Conservation (phyloP, 2,888 invertebrate species). For the Yponomeuta evonymella region DNA sequence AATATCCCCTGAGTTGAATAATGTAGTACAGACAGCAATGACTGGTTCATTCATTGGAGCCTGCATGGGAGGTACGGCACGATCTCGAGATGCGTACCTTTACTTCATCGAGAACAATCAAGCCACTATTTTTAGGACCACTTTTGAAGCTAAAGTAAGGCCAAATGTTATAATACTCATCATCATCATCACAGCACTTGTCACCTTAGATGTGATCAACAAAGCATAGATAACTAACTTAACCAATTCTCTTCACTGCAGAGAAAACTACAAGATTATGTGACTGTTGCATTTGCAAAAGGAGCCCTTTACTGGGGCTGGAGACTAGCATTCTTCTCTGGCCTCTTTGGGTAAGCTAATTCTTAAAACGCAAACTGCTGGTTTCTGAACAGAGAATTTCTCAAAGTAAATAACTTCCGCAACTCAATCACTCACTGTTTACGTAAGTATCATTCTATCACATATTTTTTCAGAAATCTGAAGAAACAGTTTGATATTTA, state of each 20-base stretch:
- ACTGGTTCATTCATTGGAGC: conserved; percentile 79
- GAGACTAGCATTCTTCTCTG: conserved; percentile 80
- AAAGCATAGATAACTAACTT: background rate
- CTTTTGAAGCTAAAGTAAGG: conserved; percentile 81
- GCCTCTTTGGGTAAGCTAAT: conserved; percentile 77
- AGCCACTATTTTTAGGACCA: conserved; percentile 80
- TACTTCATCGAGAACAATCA: conserved; percentile 84
- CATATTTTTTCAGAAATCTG: too few species aligned
- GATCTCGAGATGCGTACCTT: conserved; percentile 76
- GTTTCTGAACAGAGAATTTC: too few species aligned
- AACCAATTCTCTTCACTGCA: conserved; percentile 44
- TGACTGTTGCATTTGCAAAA: conserved; percentile 81
- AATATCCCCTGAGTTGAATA: conserved; percentile 77
- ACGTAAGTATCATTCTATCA: too few species aligned
- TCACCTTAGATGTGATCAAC: background rate
- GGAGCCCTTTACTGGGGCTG: conserved; percentile 84
- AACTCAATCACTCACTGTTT: too few species aligned
- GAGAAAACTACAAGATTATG: conserved; percentile 82
- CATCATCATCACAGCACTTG: background rate
- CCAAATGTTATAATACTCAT: background rate
- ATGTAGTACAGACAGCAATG: conserved; percentile 76
- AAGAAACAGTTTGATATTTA: too few species aligned
- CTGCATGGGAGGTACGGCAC: conserved; percentile 78
- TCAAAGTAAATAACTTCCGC: too few species aligned
- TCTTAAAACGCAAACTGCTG: background rate